Percentiles rank a stretch among this genome's conserved stretches.
Conservation (phyloP, 1,140 invertebrate species). For the Chymomyza costata region DNA sequence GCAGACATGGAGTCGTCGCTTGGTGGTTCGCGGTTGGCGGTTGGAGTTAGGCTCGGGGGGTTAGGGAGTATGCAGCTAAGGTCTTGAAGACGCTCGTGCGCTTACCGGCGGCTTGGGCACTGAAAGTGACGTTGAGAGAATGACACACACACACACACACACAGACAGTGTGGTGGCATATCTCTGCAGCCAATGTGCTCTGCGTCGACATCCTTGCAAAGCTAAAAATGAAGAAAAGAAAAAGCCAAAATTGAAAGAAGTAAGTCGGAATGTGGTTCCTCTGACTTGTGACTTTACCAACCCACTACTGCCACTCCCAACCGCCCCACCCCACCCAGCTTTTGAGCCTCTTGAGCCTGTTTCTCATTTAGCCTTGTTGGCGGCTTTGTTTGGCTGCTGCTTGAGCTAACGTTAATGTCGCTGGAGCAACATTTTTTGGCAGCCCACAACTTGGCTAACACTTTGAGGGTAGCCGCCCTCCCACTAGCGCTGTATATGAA, state of each 20-base stretch:
- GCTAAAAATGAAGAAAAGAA: constrained; percentile 55
- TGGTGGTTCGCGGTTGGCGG: too few relatives aligned
- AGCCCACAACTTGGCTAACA: constrained; percentile 26
- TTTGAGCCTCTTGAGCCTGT: constrained; percentile 8
- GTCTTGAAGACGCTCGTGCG: too few relatives aligned
- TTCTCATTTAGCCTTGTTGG: not conserved
- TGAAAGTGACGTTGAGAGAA: too few relatives aligned
- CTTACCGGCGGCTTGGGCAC: too few relatives aligned
- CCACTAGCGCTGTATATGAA: constrained; percentile 26
- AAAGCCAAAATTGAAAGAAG: constrained; percentile 48
- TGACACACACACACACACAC: constrained; percentile 13
- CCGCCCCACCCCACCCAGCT: not conserved
- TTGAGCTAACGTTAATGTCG: constrained; percentile 11
- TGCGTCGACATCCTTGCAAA: too few relatives aligned
- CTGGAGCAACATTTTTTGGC: constrained; percentile 9
- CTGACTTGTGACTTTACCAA: too few relatives aligned
- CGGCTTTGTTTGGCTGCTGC: too few relatives aligned
- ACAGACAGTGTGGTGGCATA: constrained; percentile 4
- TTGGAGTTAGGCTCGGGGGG: too few relatives aligned
- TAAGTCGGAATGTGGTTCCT: constrained; percentile 48
- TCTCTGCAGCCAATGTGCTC: too few relatives aligned
- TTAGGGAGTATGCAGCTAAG: too few relatives aligned
- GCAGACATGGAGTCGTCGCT: constrained; percentile 36
- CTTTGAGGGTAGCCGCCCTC: constrained; percentile 11
- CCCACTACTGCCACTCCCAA: not conserved